Evolutionary conservation across 2,113 vertebrate genomes (phyloP).

Genomic region (Sclerurus mexicanus): DNA sequence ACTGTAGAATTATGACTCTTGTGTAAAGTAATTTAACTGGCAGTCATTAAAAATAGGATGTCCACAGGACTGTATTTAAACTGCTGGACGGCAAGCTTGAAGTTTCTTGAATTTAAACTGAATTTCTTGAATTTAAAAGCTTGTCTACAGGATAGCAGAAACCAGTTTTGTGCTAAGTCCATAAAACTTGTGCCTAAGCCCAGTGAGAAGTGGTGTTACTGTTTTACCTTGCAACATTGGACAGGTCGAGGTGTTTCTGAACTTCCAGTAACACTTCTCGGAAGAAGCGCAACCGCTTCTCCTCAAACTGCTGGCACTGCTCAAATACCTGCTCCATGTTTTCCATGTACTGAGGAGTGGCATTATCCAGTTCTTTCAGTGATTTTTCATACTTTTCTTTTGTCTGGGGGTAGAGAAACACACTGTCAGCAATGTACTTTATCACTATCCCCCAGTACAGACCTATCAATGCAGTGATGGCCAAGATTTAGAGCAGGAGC

Average conservation of each 20-base stretch:
- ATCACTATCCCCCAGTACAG: background rate
- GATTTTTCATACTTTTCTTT: slow-evolving; percentile 93
- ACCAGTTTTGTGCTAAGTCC: background rate
- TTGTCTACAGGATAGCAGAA: background rate
- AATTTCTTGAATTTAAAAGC: background rate
- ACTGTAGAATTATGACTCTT: background rate
- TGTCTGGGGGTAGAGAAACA: slow-evolving; percentile 70
- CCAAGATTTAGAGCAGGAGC: background rate
- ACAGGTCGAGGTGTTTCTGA: slow-evolving; percentile 93
- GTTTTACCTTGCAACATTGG: slow-evolving; percentile 84
- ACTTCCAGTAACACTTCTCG: slow-evolving; percentile 89
- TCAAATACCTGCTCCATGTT: slow-evolving; percentile 99
- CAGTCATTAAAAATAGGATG: background rate
- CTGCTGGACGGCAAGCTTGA: background rate
- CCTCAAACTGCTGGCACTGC: slow-evolving; percentile 95
- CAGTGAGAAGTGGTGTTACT: background rate
- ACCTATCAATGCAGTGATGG: background rate
- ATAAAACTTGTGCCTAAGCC: background rate
- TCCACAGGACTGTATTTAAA: background rate
- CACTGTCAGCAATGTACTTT: background rate
- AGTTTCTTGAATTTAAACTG: background rate
- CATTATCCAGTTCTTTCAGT: slow-evolving; percentile 88
- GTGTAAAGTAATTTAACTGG: background rate
- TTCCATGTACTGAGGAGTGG: slow-evolving; percentile 95
- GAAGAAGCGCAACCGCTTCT: slow-evolving; percentile 90